These are phyloP conservation scores for Diachasmimorpha longicaudata DNA, from an alignment of 1,140 invertebrate genomes.

Conservation along the genomic window DNA sequence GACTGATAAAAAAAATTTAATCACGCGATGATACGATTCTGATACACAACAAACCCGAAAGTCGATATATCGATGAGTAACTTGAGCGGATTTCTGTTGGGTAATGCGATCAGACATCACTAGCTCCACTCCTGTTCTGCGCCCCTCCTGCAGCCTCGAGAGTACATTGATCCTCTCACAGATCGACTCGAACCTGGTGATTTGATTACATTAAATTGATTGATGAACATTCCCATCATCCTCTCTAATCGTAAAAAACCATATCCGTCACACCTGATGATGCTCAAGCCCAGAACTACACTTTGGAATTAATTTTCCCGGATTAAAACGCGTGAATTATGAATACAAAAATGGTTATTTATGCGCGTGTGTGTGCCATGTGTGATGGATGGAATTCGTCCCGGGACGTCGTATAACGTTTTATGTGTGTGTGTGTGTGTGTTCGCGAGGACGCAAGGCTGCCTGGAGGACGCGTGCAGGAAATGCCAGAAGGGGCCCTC, in stretches of 20 bases:
- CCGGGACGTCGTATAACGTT: not conserved
- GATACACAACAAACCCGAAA: not conserved
- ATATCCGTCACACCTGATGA: not conserved
- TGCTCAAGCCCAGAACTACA: not conserved
- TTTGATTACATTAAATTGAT: not conserved
- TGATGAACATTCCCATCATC: not conserved
- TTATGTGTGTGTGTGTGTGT: not conserved
- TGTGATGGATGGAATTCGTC: conserved; percentile 8
- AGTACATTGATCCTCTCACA: not conserved
- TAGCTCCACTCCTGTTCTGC: conserved; percentile 4
- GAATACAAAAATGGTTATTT: not conserved
- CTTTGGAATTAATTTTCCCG: not conserved
- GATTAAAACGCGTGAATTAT: not conserved
- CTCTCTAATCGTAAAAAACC: too few species aligned
- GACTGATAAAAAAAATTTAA: not conserved
- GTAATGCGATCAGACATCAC: conserved; percentile 34
- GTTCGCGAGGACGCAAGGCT: conserved; percentile 37
- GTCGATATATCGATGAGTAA: conserved; percentile 28
- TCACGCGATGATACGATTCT: not conserved
- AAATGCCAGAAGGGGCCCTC: conserved; percentile 39
- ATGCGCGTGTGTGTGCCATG: not conserved
- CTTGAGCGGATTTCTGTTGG: conserved; percentile 33
- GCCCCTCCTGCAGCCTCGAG: not conserved
- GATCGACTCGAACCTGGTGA: not conserved
- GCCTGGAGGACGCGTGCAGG: conserved; percentile 48